These are phyloP conservation scores for Cichlasoma orientale DNA, from an alignment of 2,797 vertebrate genomes.

Conservation along the genomic window DNA sequence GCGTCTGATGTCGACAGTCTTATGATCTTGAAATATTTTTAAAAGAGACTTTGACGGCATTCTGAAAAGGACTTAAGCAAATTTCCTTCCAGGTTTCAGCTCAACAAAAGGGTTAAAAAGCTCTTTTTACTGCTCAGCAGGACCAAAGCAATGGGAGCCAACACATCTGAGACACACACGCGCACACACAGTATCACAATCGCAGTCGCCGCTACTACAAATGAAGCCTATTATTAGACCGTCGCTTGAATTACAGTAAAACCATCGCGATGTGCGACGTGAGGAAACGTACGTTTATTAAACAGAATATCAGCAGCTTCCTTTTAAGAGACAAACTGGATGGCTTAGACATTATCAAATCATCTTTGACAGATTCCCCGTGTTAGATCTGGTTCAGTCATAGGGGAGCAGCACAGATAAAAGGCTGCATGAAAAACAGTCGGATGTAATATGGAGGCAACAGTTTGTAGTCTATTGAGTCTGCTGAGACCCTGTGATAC, in stretches of 20 bases:
- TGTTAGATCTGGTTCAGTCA: background rate
- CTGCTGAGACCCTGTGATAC: background rate
- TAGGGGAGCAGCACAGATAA: background rate
- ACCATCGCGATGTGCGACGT: background rate
- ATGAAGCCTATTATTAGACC: background rate
- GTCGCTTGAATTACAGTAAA: background rate
- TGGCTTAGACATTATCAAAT: background rate
- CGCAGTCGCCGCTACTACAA: background rate
- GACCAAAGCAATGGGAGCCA: constrained; percentile 11
- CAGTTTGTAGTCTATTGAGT: background rate
- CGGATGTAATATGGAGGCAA: background rate
- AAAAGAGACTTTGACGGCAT: background rate
- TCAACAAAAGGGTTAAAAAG: constrained; percentile 16
- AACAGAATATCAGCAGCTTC: constrained; percentile 10
- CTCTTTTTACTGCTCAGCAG: background rate
- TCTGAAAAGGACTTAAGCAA: constrained; percentile 8
- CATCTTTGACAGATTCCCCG: background rate
- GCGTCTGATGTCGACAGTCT: constrained; percentile 19
- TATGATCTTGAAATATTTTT: background rate
- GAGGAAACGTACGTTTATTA: background rate
- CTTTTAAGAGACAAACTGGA: background rate
- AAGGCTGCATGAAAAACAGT: background rate
- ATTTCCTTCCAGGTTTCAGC: constrained; percentile 52
- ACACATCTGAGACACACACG: background rate
- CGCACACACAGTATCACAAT: background rate